Evolutionary conservation across 2,113 vertebrate genomes (phyloP), one percentile per base, ranked within the genome.

Genomic region (Shinisaurus crocodilurus): DNA sequence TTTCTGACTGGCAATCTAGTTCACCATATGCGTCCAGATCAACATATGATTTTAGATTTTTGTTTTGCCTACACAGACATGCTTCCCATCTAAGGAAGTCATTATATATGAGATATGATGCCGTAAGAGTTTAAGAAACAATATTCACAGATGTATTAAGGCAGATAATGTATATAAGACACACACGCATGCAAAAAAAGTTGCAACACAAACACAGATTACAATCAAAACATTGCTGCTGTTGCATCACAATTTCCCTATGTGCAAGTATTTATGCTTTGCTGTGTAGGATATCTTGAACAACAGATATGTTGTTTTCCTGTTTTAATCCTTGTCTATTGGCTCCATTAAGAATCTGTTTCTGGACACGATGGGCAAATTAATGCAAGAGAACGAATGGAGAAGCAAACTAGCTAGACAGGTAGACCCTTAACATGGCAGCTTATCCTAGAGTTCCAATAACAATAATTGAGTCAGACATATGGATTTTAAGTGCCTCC

Each of bases 391-490:
- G 96, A 95, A 93, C 93, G 95, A 87, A 89, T 92, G 91, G 93
- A 95, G 94, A 96, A 85, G 90, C 74, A 94, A 95, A 93, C 90
- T 94, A 96, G 95, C 95, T 94, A 95, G 96, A 95, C 95, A 96
- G 96, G 94, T 92, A 95, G 91, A 84, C 90, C 92, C 94, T 96
- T 92, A 95, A 86, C 92, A 95, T 94, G 93, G 92, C 93, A 91
- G 91, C 89, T 90, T 94, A n/a, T 23, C 85, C 88, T 80, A 0
- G 69, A 90, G 90, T 87, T 94, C 91, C 91, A 67, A 83, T 87
- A 95, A 92, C 94, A 93, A 32, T 97, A 97, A 97, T 96, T 95
- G 95, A 95, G 86, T 84, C 90, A 96, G 96, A 96, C 96, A 97
- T 93, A 79, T 90, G 90, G 91, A 95, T 96, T 95, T 95, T 96